Conservation (phyloP, 2,888 invertebrate species). For the Uropetala carovei region DNA sequence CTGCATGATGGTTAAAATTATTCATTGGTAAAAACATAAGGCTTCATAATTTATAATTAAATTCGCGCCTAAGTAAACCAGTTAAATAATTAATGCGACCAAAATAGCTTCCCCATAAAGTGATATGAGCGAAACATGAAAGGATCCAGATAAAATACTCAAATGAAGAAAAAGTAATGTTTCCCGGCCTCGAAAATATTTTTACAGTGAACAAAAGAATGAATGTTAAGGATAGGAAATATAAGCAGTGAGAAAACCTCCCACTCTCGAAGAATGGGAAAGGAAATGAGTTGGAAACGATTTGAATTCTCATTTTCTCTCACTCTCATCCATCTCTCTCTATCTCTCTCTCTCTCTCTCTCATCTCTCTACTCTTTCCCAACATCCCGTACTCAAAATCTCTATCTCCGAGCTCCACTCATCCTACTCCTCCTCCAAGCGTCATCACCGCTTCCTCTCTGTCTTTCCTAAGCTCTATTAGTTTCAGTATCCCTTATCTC, state of each 20-base stretch:
- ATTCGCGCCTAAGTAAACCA: too few relatives aligned
- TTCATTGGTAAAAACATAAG: too few relatives aligned
- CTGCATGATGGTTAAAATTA: too few relatives aligned
- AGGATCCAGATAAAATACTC: too few relatives aligned
- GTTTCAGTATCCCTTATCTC: neutral
- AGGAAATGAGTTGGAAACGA: constrained; percentile 43
- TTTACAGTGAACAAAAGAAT: neutral
- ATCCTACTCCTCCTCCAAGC: neutral
- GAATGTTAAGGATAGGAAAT: neutral
- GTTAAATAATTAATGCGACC: too few relatives aligned
- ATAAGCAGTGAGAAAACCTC: neutral
- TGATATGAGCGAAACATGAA: too few relatives aligned
- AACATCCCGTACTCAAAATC: too few relatives aligned
- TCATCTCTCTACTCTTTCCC: neutral
- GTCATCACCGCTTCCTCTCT: neutral
- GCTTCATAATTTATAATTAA: too few relatives aligned
- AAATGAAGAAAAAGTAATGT: too few relatives aligned
- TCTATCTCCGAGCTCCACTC: too few relatives aligned
- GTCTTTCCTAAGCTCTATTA: neutral
- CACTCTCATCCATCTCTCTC: neutral
- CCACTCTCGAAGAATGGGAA: neutral
- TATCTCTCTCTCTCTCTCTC: neutral
- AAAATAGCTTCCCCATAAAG: too few relatives aligned
- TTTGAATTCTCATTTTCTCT: neutral
- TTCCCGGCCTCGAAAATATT: too few relatives aligned